Evolutionary conservation across 1,140 invertebrate genomes (phyloP).

Genomic region (Ditylenchus dipsaci): DNA sequence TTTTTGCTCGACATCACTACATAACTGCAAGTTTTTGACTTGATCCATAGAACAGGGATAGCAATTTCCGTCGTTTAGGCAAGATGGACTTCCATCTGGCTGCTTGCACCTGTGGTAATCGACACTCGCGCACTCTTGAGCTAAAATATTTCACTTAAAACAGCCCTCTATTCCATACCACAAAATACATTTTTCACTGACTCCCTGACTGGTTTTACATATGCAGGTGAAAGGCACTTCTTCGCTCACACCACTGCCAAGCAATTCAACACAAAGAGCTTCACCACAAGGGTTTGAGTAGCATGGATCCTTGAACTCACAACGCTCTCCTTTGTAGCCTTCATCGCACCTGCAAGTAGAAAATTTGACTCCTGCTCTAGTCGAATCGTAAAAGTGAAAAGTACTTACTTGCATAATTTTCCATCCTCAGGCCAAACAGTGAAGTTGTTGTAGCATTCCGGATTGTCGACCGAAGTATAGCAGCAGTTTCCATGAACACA

Average conservation of each 20-base stretch:
- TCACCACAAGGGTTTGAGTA: constrained; percentile 13
- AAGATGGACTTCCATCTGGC: neutral
- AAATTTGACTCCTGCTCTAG: neutral
- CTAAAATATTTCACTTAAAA: neutral
- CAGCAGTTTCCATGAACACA: neutral
- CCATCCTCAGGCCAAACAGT: neutral
- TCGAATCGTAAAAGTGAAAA: neutral
- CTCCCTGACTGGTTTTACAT: constrained; percentile 26
- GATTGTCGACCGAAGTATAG: neutral
- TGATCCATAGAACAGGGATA: constrained; percentile 30
- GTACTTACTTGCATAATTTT: neutral
- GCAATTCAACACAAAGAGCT: constrained; percentile 31
- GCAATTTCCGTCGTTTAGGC: constrained; percentile 29
- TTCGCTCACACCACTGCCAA: neutral
- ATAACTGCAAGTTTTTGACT: neutral
- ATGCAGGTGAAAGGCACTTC: constrained; percentile 19
- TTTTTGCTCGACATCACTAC: neutral
- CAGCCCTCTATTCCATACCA: neutral
- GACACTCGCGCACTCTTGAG: constrained; percentile 1
- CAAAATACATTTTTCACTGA: constrained; percentile 19
- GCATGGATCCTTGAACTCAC: constrained; percentile 30
- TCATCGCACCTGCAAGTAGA: constrained; percentile 18
- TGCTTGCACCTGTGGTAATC: neutral
- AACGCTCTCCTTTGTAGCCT: constrained; percentile 20
- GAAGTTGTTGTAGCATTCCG: neutral